Base-by-base conservation (phyloP, 35 echinoderm and acorn worm genomes). In the Heliocidaris erythrogramma region DNA sequence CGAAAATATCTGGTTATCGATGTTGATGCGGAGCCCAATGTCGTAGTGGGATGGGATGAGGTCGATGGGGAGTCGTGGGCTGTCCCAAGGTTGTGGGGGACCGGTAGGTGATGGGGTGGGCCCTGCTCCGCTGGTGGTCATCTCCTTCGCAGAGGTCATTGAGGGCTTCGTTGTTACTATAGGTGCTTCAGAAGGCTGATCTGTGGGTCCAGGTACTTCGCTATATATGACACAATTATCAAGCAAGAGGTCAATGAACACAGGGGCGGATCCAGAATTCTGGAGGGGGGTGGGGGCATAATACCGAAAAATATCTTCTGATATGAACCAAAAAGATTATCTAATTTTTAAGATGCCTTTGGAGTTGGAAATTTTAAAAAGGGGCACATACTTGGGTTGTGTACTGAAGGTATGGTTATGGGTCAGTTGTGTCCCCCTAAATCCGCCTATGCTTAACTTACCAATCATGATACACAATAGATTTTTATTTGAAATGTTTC, bases 31-130 rank as follows among this genome's bases (percentile, higher is more conserved):
- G n/a, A 99, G 65, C 30, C 86, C 52, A 8, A 99, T 30, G 85
- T 99, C 97, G 88, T 99, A 99, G 65, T 96, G 97, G 24, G 93
- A 56, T 2, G 98, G 98, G 29, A 92, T 96, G 30, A 99, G n/a
- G 47, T 85, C 93, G 5, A 60, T 85, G 18, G 98, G 98, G 30
- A 99, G 96, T 49, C 98, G 97, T 30, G 97, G 86, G 31, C 96
- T 94, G 18, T 96, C 94, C 98, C 98, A 99, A 32, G 94, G 92
- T 60, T 30, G 0, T 5, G 91, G 91, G 17, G 91, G 12, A 59
- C n/a, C 10, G 4, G 49, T 50, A 18, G 91, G 91, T 17, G 47
- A 30, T 5, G 24, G 31, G 48, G 91, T 49, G 49, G 91, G 91
- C 27, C 50, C 91, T 92, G 91, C 31, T 35, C 31, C 14, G 0